Evolutionary conservation across 2,113 vertebrate species (phyloP).

Genomic region (Epinephelus lanceolatus): DNA sequence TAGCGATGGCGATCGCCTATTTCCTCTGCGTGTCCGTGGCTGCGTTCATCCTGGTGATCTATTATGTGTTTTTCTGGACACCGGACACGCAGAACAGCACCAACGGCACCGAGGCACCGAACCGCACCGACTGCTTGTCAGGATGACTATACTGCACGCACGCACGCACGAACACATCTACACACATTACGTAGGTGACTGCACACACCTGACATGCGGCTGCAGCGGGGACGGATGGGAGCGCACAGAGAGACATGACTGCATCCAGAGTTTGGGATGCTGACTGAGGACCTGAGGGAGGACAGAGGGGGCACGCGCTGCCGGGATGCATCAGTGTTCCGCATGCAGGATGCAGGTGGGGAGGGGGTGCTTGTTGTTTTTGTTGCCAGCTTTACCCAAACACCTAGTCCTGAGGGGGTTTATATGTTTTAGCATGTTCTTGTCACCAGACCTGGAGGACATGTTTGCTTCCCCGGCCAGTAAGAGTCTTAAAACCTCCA

Average conservation of each 20-base stretch:
- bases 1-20: conserved; percentile 89
- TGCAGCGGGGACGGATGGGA: conserved; percentile 30
- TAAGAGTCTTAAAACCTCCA: background rate
- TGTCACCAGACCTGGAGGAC: background rate
- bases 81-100: conserved; percentile 56
- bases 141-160: conserved; percentile 42
- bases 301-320: conserved; percentile 18
- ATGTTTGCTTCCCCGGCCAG: background rate
- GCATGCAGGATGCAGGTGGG: conserved; percentile 44
- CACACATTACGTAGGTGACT: conserved; percentile 38
- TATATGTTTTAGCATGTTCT: background rate
- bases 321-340: conserved; percentile 47
- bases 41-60: conserved; percentile 89
- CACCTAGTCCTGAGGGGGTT: background rate
- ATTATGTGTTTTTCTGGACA: conserved; percentile 90
- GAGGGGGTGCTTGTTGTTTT: background rate
- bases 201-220: conserved; percentile 47
- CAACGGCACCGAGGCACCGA: conserved; percentile 54
- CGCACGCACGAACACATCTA: conserved; percentile 18
- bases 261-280: conserved; percentile 55
- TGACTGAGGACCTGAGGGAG: conserved; percentile 32
- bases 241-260: conserved; percentile 8
- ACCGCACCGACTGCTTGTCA: conserved; percentile 55
- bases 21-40: conserved; percentile 90
- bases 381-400: conserved; percentile 3